Evolutionary conservation across 2,797 vertebrate genomes (phyloP).

Genomic region (Falco cherrug): DNA sequence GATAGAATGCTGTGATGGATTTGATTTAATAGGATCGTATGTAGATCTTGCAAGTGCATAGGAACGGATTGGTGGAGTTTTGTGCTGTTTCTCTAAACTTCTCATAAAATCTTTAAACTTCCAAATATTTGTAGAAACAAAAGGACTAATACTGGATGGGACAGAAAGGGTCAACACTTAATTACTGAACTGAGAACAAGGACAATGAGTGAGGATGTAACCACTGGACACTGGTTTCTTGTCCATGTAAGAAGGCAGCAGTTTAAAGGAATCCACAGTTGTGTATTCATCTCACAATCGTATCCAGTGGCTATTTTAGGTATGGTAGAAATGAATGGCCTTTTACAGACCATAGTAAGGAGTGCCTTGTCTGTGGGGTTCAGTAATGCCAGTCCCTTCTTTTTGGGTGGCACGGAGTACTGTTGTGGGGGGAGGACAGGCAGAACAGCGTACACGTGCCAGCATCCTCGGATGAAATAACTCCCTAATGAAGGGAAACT

Average conservation of each 20-base stretch:
- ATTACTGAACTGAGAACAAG: neutral
- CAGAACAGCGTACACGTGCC: neutral
- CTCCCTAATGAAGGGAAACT: neutral
- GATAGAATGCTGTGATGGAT: neutral
- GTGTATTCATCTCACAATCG: slow-evolving; percentile 9
- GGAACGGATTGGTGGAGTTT: neutral
- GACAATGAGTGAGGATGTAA: neutral
- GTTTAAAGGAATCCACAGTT: slow-evolving; percentile 9
- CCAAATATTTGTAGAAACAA: neutral
- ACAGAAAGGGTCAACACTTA: neutral
- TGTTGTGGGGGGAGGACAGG: neutral
- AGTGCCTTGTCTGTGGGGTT: slow-evolving; percentile 27
- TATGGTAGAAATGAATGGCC: slow-evolving; percentile 7
- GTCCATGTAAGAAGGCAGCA: neutral
- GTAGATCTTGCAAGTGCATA: neutral
- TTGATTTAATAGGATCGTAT: neutral
- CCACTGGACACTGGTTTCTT: neutral
- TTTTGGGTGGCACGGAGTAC: neutral
- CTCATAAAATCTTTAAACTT: neutral
- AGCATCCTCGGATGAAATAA: rapidly evolving
- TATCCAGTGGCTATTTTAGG: slow-evolving; percentile 30
- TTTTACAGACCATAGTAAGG: neutral
- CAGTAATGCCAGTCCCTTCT: neutral
- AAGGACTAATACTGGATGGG: neutral
- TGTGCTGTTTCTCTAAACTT: neutral